These are phyloP conservation scores for Nemotelus nigrinus DNA, from an alignment of 2,888 invertebrate genomes.

Conservation along the genomic window DNA sequence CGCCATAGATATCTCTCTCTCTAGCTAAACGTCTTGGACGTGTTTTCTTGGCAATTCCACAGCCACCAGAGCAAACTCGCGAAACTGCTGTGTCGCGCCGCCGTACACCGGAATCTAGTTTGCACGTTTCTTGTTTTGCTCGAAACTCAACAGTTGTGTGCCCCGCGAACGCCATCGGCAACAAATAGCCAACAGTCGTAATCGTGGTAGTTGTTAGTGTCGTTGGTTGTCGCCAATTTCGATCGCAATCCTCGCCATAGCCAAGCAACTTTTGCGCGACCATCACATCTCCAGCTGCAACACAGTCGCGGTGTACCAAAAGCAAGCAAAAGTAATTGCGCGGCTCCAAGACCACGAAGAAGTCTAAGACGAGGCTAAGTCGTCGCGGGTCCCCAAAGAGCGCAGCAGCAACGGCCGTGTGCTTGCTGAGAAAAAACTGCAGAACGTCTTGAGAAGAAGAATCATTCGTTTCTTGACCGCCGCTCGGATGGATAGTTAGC, in stretches of 20 bases:
- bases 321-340: not conserved
- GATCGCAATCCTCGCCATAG: constrained; percentile 10
- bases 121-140: constrained; percentile 48
- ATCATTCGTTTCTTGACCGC: constrained; percentile 39
- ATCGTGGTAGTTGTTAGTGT: not conserved
- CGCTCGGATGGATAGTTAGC: constrained; percentile 15
- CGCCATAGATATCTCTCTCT: constrained; percentile 6
- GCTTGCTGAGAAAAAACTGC: constrained; percentile 30
- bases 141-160: constrained; percentile 48
- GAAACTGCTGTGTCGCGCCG: not conserved
- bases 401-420: constrained; percentile 1
- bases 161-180: constrained; percentile 39
- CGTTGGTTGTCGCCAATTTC: constrained; percentile 15
- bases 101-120: constrained; percentile 2
- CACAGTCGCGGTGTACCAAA: not conserved
- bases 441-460: constrained; percentile 26
- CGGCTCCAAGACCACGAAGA: constrained; percentile 10
- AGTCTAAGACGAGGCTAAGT: constrained; percentile 17
- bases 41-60: constrained; percentile 18
- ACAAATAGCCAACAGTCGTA: constrained; percentile 17
- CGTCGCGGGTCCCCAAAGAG: constrained; percentile 10
- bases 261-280: constrained; percentile 28
- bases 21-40: constrained; percentile 2
- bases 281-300: constrained; percentile 25
- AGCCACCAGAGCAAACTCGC: constrained; percentile 1